These are phyloP conservation scores for Cydia pomonella DNA, from an alignment of 1,140 invertebrate species.

Conservation along the genomic window DNA sequence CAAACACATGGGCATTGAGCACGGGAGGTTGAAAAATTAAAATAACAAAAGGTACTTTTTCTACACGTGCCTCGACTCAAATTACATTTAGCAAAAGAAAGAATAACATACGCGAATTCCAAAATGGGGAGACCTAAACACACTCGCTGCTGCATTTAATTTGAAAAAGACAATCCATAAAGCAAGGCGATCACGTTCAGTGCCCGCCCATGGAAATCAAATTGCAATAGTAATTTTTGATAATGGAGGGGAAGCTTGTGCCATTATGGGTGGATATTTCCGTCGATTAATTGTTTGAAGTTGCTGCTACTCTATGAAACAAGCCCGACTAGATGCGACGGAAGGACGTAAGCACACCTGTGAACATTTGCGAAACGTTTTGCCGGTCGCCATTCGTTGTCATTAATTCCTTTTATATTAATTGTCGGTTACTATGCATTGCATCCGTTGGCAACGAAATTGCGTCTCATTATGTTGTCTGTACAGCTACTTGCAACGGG, in stretches of 20 bases:
- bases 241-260: constrained; percentile 68
- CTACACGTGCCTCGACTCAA: constrained; percentile 68
- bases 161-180: constrained; percentile 68
- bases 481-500: constrained; percentile 25
- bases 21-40: constrained; percentile 52
- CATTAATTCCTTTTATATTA: constrained; percentile 63
- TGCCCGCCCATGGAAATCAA: constrained; percentile 65
- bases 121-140: constrained; percentile 56
- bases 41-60: constrained; percentile 64
- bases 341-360: constrained; percentile 62
- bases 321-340: constrained; percentile 64
- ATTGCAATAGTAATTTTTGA: constrained; percentile 76
- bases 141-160: constrained; percentile 62
- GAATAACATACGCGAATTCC: constrained; percentile 60
- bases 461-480: constrained; percentile 50
- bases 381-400: constrained; percentile 46
- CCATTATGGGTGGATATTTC: constrained; percentile 75
- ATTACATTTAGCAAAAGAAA: constrained; percentile 63
- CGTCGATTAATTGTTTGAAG: constrained; percentile 70
- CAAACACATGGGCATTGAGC: constrained; percentile 17
- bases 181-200: constrained; percentile 63
- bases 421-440: constrained; percentile 61
- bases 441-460: constrained; percentile 62
- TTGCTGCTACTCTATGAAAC: constrained; percentile 53
- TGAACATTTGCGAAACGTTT: constrained; percentile 63